A percentile compares a stretch with the other conserved stretches of the same genome.
Conservation (phyloP, 2,113 vertebrate species). For the Oriolus oriolus region DNA sequence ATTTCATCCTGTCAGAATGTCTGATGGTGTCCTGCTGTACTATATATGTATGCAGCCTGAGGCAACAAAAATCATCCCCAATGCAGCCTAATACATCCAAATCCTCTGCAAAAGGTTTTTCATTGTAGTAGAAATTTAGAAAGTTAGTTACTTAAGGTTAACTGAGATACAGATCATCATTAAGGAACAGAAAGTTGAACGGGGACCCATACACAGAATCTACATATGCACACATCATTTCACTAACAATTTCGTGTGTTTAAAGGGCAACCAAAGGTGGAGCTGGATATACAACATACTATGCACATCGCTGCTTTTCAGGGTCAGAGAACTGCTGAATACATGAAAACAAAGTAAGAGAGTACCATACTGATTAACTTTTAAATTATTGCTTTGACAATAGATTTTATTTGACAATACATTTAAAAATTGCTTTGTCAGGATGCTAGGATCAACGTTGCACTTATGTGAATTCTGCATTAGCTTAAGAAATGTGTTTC, state of each 20-base stretch:
- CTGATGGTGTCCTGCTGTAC: background rate
- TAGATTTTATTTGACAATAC: background rate
- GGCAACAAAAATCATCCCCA: background rate
- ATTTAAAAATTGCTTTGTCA: background rate
- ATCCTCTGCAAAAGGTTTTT: background rate
- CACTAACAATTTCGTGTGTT: background rate
- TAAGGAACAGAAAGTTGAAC: background rate
- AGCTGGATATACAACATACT: background rate
- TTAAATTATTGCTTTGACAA: background rate
- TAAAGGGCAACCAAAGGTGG: background rate
- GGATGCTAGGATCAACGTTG: background rate
- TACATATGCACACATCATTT: background rate
- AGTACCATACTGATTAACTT: background rate
- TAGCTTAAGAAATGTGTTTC: background rate
- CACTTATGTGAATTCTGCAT: background rate
- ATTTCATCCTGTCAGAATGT: background rate
- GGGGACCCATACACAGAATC: background rate
- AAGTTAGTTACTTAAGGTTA: background rate
- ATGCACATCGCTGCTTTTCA: background rate
- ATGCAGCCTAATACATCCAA: background rate
- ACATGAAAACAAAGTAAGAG: background rate
- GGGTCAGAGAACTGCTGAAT: background rate
- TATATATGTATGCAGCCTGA: background rate
- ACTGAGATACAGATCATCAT: background rate
- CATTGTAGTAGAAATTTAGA: background rate